A percentile compares a stretch with the other conserved stretches of the same genome.
Conservation (phyloP, 1,140 invertebrate species). For the Leptestheria dahalacensis region DNA sequence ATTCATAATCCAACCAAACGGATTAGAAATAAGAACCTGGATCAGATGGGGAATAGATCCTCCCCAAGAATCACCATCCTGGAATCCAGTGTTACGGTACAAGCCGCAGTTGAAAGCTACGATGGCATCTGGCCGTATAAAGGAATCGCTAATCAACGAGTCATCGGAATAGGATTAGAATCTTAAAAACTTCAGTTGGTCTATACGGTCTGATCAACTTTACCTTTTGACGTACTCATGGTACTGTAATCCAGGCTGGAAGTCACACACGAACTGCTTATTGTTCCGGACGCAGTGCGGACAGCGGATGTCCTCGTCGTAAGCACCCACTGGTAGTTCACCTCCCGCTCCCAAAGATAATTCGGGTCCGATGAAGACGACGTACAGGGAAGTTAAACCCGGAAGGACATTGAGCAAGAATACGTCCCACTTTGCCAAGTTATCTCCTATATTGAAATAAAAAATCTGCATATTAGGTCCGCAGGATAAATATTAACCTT, state of each 20-base stretch:
- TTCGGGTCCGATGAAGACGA: slow-evolving; percentile 47
- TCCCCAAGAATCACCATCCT: slow-evolving; percentile 45
- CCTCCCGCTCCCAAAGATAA: slow-evolving; percentile 34
- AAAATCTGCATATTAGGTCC: not conserved
- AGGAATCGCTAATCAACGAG: slow-evolving; percentile 24
- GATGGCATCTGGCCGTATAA: slow-evolving; percentile 36
- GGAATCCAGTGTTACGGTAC: slow-evolving; percentile 43
- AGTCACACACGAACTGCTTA: slow-evolving; percentile 34
- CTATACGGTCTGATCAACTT: no score
- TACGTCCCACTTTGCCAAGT: slow-evolving; percentile 49
- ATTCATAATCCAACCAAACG: no score
- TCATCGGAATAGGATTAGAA: no score
- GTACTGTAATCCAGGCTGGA: slow-evolving; percentile 39
- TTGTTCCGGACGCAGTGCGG: not conserved
- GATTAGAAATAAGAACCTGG: slow-evolving; percentile 18
- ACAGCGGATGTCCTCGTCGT: slow-evolving; percentile 13
- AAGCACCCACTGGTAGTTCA: slow-evolving; percentile 9
- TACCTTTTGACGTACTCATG: slow-evolving; percentile 35
- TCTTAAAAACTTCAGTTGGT: no score
- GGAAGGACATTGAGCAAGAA: slow-evolving; percentile 47
- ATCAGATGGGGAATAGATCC: slow-evolving; percentile 35
- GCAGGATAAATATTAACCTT: no score
- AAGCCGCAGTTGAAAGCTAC: slow-evolving; percentile 55
- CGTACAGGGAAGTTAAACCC: slow-evolving; percentile 27
- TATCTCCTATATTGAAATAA: slow-evolving; percentile 29